phyloP scores from a whole-genome alignment of 2,888 invertebrate genomes.

The Clitarchus hookeri region DNA sequence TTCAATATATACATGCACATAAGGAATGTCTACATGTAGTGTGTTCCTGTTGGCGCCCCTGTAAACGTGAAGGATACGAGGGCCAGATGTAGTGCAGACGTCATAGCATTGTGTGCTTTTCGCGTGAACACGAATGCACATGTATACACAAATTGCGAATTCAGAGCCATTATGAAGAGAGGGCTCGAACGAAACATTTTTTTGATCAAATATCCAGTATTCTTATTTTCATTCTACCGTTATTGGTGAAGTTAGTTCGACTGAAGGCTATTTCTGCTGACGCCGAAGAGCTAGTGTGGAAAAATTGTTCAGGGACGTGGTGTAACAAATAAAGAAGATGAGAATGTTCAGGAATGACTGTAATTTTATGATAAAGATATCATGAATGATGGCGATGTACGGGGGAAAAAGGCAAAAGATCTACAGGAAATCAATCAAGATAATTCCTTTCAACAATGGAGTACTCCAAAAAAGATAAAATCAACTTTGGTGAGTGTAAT shows the following conservation, averaged over 20 bases:
- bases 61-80: slow-evolving; percentile 24
- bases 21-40: too few relatives aligned
- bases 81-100: slow-evolving; percentile 64
- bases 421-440: neutral
- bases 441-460: neutral
- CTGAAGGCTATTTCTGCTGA: neutral
- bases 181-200: slow-evolving; percentile 4
- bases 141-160: slow-evolving; percentile 60
- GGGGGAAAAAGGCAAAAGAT: neutral
- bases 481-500: neutral
- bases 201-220: neutral
- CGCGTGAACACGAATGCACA: slow-evolving; percentile 65
- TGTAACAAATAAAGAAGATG: slow-evolving; percentile 44
- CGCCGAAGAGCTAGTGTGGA: slow-evolving; percentile 43
- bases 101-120: slow-evolving; percentile 65
- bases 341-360: slow-evolving; percentile 44
- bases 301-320: slow-evolving; percentile 47
- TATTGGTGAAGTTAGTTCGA: neutral
- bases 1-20: too few relatives aligned
- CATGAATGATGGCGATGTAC: neutral
- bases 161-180: slow-evolving; percentile 53
- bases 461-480: neutral
- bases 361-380: slow-evolving; percentile 29
- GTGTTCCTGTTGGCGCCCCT: neutral
- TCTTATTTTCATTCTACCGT: neutral